phyloP scores from a whole-genome alignment of 2,888 invertebrate genomes.

The Smittia sp. region DNA sequence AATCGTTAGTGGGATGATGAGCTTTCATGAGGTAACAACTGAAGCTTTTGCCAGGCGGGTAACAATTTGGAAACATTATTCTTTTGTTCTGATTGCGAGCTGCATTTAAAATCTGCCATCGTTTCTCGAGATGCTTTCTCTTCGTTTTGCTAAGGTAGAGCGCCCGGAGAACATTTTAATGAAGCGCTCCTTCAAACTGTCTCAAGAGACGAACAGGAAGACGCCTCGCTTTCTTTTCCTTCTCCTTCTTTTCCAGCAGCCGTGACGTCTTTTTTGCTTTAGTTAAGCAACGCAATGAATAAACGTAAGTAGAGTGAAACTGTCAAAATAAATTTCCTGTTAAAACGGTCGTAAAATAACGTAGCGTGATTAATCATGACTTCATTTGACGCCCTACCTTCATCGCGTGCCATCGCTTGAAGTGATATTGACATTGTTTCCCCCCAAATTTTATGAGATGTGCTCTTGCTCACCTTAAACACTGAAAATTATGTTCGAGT shows the following conservation, averaged over 20 bases:
- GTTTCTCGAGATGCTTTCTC: too few relatives aligned
- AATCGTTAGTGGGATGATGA: too few relatives aligned
- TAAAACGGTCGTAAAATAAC: constrained; percentile 35
- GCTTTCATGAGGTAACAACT: too few relatives aligned
- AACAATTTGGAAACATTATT: too few relatives aligned
- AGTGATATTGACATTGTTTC: constrained; percentile 13
- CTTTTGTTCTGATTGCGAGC: too few relatives aligned
- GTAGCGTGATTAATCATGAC: constrained; percentile 37
- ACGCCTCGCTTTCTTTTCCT: neutral
- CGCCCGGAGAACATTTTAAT: neutral
- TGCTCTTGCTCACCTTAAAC: neutral
- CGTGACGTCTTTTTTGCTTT: neutral
- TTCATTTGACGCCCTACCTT: constrained; percentile 10
- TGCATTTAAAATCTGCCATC: too few relatives aligned
- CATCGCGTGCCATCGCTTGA: neutral
- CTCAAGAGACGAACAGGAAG: constrained; percentile 2
- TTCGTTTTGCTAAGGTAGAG: too few relatives aligned
- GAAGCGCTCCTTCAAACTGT: neutral
- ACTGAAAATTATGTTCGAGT: constrained; percentile 9
- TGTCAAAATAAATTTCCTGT: constrained; percentile 31
- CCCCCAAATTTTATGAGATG: neutral
- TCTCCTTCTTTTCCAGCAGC: neutral
- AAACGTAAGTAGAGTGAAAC: constrained; percentile 25
- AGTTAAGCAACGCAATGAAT: neutral
- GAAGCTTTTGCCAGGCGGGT: too few relatives aligned